These are phyloP conservation scores for Trichomalopsis sarcophagae DNA, from an alignment of 1,140 invertebrate genomes.

Conservation along the genomic window DNA sequence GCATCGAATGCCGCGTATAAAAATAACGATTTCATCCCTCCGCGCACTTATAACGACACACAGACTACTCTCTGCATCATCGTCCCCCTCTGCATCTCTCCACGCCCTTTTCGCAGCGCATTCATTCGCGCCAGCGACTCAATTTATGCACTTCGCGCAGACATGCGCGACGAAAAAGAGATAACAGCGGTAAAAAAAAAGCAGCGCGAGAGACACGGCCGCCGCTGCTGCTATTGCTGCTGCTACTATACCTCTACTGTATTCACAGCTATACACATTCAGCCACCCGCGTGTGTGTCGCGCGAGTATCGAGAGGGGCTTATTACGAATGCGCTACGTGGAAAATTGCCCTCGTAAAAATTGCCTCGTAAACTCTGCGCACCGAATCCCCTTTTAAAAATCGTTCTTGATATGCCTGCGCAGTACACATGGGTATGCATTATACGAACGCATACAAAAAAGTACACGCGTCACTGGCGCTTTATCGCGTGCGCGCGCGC, in stretches of 20 bases:
- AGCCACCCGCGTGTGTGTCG: neutral
- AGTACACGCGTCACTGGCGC: neutral
- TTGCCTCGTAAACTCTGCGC: neutral
- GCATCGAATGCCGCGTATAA: neutral
- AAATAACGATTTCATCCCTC: conserved; percentile 15
- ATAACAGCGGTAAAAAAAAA: neutral
- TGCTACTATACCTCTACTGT: neutral
- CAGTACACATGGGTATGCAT: neutral
- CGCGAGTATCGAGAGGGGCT: conserved; percentile 13
- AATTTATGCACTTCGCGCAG: conserved; percentile 25
- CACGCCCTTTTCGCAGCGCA: neutral
- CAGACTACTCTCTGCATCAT: neutral
- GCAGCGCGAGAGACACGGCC: neutral
- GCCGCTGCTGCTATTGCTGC: too few relatives aligned
- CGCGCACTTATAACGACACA: neutral
- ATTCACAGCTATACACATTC: neutral
- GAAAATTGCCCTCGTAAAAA: conserved; percentile 42
- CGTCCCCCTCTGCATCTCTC: neutral
- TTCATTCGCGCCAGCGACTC: neutral
- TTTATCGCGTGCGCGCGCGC: neutral
- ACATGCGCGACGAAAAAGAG: neutral
- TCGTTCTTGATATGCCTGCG: neutral
- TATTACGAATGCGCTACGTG: conserved; percentile 26
- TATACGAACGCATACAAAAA: neutral
- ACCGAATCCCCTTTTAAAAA: neutral